Base-by-base conservation (phyloP, 2,888 invertebrate genomes). In the Griposia aprilina region DNA sequence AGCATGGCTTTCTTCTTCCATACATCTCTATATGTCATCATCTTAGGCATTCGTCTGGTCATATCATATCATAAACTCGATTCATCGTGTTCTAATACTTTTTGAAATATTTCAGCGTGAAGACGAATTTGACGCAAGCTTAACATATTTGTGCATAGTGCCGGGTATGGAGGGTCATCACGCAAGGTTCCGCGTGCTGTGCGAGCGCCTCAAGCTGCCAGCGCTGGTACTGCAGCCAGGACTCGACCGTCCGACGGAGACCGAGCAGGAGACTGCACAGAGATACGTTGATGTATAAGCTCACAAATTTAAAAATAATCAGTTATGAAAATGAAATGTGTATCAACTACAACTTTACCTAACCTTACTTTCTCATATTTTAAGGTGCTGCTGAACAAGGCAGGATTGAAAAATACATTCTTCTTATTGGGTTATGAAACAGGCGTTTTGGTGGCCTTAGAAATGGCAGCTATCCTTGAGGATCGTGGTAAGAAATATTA, bases 361-460 rank as follows among this genome's bases (percentile, higher is more conserved):
- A 36, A 82, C 0, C 0, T 17, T n/a, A 20, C 11, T 36, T 63
- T 45, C 45, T 48, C n/a, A 67, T 50, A 45, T 23, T 80, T 72
- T 17, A 45, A 88, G 88, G 68, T 82, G 23, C 41, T 89, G n/a
- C 48, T 84, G 23, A 82, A 78, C 7, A 87, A 87, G 45, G 70
- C 78, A 10, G 76, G 69, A 74, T 26, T 91, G 8, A 88, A 88
- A 30, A 86, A 90, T 15, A 87, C 87, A 23, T 95, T 94, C 78
- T 94, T 93, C 77, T 79, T 95, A 15, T 68, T 94, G 73, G 95
- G 94, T 1, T 94, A 93, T 76, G 94, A 94, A 80, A 91, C 89
- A 71, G 95, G 95, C 0, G 90, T 92, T 4, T 45, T 88, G 5
- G 85, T 93, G 8, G 94, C 91, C 2, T 73, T 95, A 23, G 94